Percentiles rank a stretch among this genome's conserved stretches.
These are phyloP conservation scores for Antheraea assamensis DNA, from an alignment of 2,888 invertebrate genomes.

Conservation along the genomic window DNA sequence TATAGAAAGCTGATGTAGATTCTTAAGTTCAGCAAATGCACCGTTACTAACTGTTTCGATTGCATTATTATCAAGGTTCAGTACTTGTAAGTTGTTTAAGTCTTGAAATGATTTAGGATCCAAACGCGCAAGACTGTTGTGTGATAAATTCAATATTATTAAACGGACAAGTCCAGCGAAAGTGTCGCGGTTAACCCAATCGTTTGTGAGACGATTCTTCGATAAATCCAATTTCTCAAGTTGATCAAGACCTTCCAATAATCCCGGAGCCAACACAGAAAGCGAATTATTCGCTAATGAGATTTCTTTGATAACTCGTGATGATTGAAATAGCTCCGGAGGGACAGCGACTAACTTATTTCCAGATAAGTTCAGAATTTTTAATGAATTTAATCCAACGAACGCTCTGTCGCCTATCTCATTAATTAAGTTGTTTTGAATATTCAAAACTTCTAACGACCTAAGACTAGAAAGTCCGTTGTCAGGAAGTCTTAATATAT, in stretches of 20 bases:
- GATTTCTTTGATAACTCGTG: constrained; percentile 86
- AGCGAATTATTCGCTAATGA: constrained; percentile 91
- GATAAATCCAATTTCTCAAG: constrained; percentile 88
- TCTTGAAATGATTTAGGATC: constrained; percentile 89
- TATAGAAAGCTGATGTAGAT: constrained; percentile 88
- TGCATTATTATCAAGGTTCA: constrained; percentile 87
- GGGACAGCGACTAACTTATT: constrained; percentile 91
- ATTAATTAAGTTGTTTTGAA: constrained; percentile 89
- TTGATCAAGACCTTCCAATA: constrained; percentile 88
- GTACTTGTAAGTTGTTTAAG: constrained; percentile 87
- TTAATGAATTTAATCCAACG: constrained; percentile 85
- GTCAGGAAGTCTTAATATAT: constrained; percentile 86
- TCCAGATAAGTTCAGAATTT: constrained; percentile 89
- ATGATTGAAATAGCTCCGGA: constrained; percentile 88
- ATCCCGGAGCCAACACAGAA: constrained; percentile 87
- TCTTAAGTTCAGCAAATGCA: constrained; percentile 88
- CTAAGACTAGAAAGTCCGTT: constrained; percentile 87
- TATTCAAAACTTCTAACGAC: constrained; percentile 85
- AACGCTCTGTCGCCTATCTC: constrained; percentile 89
- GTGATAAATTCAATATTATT: constrained; percentile 87
- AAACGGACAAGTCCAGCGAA: constrained; percentile 88
- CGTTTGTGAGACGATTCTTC: constrained; percentile 87
- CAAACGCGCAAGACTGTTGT: constrained; percentile 86
- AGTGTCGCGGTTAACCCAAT: constrained; percentile 89
- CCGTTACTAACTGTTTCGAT: constrained; percentile 87